Evolutionary conservation across 64 coral and sea anemone genomes (phyloP).

Genomic region (Porites australiensis): DNA sequence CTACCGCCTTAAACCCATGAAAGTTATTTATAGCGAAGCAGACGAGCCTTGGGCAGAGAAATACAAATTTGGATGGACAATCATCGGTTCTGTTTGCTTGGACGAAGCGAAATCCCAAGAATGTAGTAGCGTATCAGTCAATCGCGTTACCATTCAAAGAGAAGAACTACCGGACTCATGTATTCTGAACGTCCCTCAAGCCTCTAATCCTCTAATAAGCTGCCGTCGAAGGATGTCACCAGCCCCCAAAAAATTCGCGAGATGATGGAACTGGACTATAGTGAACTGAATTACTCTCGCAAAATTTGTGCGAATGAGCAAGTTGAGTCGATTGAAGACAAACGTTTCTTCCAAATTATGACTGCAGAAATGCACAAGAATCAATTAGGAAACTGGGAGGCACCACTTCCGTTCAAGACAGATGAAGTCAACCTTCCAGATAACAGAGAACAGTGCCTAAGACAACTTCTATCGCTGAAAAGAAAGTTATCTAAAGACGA

Average conservation of each 20-base stretch:
- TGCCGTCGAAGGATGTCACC: constrained; percentile 26
- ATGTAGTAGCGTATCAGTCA: background rate
- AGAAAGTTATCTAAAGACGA: background rate
- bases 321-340: constrained; percentile 47
- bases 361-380: constrained; percentile 5
- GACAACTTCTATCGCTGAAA: constrained; percentile 28
- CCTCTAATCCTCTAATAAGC: background rate
- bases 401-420: constrained; percentile 25
- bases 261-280: constrained; percentile 57
- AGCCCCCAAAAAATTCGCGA: constrained; percentile 25
- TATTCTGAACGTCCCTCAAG: background rate
- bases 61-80: too few species aligned
- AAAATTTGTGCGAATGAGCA: constrained; percentile 15
- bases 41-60: too few species aligned
- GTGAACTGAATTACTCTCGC: constrained; percentile 12
- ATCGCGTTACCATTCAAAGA: constrained; percentile 8
- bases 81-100: too few species aligned
- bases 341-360: constrained; percentile 7
- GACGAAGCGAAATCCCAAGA: too few species aligned
- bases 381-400: constrained; percentile 38
- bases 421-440: constrained; percentile 39
- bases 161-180: background rate
- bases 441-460: constrained; percentile 25
- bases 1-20: too few species aligned
- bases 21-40: too few species aligned